Evolutionary conservation across 2,888 invertebrate species (phyloP).

Genomic region (Clepsis dumicolana): DNA sequence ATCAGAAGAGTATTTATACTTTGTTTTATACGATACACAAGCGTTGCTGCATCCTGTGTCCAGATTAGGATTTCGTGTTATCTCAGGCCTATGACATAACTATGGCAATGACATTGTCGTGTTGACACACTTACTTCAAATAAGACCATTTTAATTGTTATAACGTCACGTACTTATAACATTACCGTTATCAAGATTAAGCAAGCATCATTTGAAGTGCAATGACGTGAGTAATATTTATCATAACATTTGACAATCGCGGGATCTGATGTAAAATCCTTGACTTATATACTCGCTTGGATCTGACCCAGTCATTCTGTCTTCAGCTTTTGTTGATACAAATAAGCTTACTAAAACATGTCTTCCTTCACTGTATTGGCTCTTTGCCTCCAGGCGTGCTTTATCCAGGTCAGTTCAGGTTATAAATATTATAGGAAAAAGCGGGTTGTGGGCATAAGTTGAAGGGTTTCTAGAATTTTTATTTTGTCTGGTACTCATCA

Average conservation of each 20-base stretch:
- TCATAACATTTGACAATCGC: background rate
- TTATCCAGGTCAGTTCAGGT: constrained; percentile 30
- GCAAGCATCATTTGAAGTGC: background rate
- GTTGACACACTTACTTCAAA: background rate
- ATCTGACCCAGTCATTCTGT: background rate
- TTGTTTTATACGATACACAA: background rate
- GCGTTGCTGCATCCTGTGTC: background rate
- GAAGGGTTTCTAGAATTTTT: too few species aligned
- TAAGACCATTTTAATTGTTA: background rate
- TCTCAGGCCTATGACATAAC: background rate
- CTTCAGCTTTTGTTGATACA: constrained; percentile 1
- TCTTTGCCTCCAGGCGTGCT: constrained; percentile 20
- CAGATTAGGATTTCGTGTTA: background rate
- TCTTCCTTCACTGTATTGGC: constrained; percentile 3
- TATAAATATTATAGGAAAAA: too few species aligned
- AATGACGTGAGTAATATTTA: background rate
- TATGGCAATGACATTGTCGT: background rate
- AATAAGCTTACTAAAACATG: background rate
- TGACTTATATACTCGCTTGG: background rate
- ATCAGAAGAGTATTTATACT: background rate
- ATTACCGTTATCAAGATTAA: constrained; percentile 7
- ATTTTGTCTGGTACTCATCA: too few species aligned
- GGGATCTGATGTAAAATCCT: background rate
- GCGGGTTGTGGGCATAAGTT: too few species aligned
- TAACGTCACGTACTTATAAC: background rate